phyloP scores from a whole-genome alignment of 1,140 invertebrate genomes.

The Drosophila tani region DNA sequence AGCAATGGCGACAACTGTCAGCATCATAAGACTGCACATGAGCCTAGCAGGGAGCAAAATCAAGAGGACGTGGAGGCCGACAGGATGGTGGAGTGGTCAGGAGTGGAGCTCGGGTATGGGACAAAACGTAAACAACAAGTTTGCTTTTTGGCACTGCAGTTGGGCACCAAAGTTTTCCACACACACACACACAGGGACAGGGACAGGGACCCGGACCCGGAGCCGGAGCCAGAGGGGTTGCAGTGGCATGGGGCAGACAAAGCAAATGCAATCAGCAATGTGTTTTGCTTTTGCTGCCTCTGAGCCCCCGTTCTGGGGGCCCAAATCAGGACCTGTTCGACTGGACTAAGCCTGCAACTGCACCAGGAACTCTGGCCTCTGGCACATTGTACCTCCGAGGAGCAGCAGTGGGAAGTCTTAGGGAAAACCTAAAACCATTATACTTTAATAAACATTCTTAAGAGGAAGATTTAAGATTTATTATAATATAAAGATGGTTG shows the following conservation, averaged over 20 bases:
- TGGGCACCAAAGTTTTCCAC: slow-evolving; percentile 57
- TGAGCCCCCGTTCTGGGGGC: slow-evolving; percentile 24
- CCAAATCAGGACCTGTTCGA: slow-evolving; percentile 51
- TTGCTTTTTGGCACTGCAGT: slow-evolving; percentile 68
- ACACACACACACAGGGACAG: slow-evolving; percentile 33
- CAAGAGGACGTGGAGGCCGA: slow-evolving; percentile 1
- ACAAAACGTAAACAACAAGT: slow-evolving; percentile 75
- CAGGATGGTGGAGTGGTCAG: not conserved
- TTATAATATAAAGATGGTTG: no score
- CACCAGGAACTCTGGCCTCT: slow-evolving; percentile 7
- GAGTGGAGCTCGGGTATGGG: slow-evolving; percentile 11
- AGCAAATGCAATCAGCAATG: slow-evolving; percentile 70
- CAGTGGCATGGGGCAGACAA: slow-evolving; percentile 51
- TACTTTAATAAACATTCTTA: not conserved
- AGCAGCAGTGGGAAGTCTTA: not conserved
- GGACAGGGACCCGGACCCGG: not conserved
- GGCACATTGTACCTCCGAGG: not conserved
- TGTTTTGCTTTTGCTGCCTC: slow-evolving; percentile 62
- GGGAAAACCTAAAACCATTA: not conserved
- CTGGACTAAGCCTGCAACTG: slow-evolving; percentile 40
- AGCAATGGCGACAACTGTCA: slow-evolving; percentile 75
- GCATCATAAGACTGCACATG: slow-evolving; percentile 72
- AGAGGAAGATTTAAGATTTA: not conserved
- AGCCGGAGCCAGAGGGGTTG: slow-evolving; percentile 13
- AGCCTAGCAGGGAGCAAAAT: slow-evolving; percentile 43